A percentile compares a stretch with the other conserved stretches of the same genome.
Conservation (phyloP, 92 coral and sea anemone genomes). For the Parazoanthus darwini region DNA sequence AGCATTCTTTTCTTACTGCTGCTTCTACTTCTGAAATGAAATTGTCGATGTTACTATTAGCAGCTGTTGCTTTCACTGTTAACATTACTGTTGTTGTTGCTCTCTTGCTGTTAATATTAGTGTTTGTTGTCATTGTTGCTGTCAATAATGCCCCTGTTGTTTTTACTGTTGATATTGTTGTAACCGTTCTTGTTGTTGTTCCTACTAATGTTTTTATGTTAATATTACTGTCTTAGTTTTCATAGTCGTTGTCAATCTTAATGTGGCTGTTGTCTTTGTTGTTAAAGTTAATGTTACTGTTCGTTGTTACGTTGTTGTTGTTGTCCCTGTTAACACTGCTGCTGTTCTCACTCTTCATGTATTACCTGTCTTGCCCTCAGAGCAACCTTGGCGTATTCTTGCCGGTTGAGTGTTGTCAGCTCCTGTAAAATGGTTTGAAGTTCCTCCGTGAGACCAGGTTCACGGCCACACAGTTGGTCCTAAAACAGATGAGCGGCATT, state of each 20-base stretch:
- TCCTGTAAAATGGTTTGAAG: slow-evolving; percentile 82
- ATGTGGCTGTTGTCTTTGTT: background rate
- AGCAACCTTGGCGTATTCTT: slow-evolving; percentile 93
- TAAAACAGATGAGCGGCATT: background rate
- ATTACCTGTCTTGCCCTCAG: slow-evolving; percentile 93
- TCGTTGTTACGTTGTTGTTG: background rate
- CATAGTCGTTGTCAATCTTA: no score
- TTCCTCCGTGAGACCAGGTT: slow-evolving; percentile 89
- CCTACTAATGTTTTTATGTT: no score
- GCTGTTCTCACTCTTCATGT: background rate
- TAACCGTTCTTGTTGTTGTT: background rate
- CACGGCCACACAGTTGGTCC: slow-evolving; percentile 95
- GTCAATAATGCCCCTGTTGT: background rate
- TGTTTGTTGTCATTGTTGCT: no score
- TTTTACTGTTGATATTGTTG: background rate
- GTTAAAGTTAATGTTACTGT: background rate
- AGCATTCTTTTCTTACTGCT: no score
- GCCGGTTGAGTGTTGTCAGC: slow-evolving; percentile 84
- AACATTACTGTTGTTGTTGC: background rate
- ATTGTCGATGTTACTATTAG: no score
- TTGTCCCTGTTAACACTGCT: background rate
- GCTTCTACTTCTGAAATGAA: no score
- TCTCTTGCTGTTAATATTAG: background rate
- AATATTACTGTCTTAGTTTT: background rate
- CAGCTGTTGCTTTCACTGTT: no score